Evolutionary conservation across 2,797 vertebrate species (phyloP).

Genomic region (Lutjanus argentimaculatus): DNA sequence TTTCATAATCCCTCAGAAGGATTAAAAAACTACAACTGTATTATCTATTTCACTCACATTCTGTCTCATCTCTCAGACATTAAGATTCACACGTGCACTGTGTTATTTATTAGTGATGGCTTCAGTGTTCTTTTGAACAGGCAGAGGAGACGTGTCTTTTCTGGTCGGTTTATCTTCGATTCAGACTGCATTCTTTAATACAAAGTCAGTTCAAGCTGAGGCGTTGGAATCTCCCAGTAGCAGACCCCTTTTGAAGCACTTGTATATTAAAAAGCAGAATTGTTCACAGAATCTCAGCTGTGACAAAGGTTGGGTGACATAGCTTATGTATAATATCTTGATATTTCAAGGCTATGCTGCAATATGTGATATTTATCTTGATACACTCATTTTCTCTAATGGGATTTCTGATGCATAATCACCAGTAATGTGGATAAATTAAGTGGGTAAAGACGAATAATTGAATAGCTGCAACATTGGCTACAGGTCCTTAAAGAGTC

Average conservation of each 20-base stretch:
- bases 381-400: too few species aligned
- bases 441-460: too few species aligned
- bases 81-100: conserved; percentile 21
- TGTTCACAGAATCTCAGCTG: conserved; percentile 4
- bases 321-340: too few species aligned
- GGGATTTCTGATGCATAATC: too few species aligned
- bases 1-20: conserved; percentile 18
- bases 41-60: conserved; percentile 13
- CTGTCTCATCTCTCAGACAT: conserved; percentile 9
- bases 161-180: conserved; percentile 18
- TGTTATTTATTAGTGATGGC: conserved; percentile 23
- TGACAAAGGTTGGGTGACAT: background rate
- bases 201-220: conserved; percentile 8
- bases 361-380: too few species aligned
- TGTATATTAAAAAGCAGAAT: conserved; percentile 12
- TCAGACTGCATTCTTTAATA: conserved; percentile 14
- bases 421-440: too few species aligned
- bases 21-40: conserved; percentile 19
- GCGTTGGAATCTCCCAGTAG: conserved; percentile 2
- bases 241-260: conserved; percentile 2
- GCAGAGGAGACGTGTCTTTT: conserved; percentile 30
- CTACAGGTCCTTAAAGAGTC: too few species aligned
- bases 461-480: too few species aligned
- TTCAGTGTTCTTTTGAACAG: conserved; percentile 44
- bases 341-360: too few species aligned